Evolutionary conservation across 2,797 vertebrate species (phyloP).

Genomic region (Lacerta agilis): DNA sequence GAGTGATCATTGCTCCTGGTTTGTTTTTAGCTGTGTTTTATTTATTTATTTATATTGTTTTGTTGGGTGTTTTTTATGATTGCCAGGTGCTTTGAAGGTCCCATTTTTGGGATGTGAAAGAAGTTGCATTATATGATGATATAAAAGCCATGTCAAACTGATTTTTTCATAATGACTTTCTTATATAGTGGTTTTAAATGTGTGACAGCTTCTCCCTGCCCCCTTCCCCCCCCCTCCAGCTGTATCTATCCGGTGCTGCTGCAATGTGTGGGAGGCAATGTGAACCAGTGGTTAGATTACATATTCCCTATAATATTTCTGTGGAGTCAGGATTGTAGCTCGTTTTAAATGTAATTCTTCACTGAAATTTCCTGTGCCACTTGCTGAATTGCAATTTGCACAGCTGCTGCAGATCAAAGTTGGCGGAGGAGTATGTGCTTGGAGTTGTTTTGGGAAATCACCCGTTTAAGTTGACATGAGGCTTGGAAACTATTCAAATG

Average conservation of each 20-base stretch:
- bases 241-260: not conserved
- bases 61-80: not conserved
- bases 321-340: not conserved
- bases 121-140: too few relatives aligned
- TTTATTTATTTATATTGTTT: not conserved
- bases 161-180: too few relatives aligned
- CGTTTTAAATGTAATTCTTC: not conserved
- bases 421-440: not conserved
- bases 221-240: too few relatives aligned
- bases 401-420: not conserved
- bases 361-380: not conserved
- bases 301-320: not conserved
- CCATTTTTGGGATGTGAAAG: too few relatives aligned
- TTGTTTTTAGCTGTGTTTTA: not conserved
- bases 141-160: too few relatives aligned
- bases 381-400: not conserved
- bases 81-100: not conserved
- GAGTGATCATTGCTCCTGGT: too few relatives aligned
- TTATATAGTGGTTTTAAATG: too few relatives aligned
- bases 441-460: not conserved
- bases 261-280: not conserved
- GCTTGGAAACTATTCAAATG: not conserved
- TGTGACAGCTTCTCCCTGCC: too few relatives aligned
- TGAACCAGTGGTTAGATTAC: not conserved
- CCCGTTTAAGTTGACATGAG: not conserved